Evolutionary conservation across 1,140 invertebrate species (phyloP), one percentile per base, ranked within the genome.

Genomic region (Apocrypta bakeri): DNA sequence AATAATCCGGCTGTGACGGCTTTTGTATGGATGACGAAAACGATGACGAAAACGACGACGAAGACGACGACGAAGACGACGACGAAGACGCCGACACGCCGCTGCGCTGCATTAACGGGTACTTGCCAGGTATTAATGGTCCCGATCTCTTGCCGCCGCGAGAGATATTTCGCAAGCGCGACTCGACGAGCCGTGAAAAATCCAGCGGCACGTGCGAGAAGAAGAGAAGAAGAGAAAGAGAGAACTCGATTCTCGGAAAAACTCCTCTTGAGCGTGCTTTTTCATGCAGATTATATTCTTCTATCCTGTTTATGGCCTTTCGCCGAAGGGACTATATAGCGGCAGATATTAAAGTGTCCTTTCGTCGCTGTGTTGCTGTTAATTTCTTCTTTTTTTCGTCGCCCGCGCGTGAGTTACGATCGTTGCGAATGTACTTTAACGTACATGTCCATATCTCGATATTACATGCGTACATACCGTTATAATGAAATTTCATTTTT

Each of bases 111-210:
- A 81, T 81, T 75, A 75, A 40, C 63, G 72, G 21, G n/a, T 56
- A 75, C 72, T 81, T 31, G 31, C 76, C 78, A 74, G 79, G n/a
- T 72, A 81, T 74, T 64, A 74, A 74, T 74, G 69, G 29, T 25
- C 2, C 77, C 29, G 78, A 72, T 72, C 40, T 27, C 66, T 21
- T 31, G 4, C 27, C 27, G 27, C 29, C 64, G 37, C 63, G 4
- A 27, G n/a, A 64, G 63, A 64, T 64, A 24, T 27, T 64, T 29
- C 63, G 37, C 24, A 2, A 9, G 31, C 1, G 21, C 3, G 1
- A 17, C 24, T 66, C 63, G 25, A 79, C 31, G 42, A 63, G 69
- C 8, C 27, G 29, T 56, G 40, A 74, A 81, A 81, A 75, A 82
- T 69, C 17, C 12, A 73, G 68, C 40, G 40, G 42, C 14, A 2